Evolutionary conservation across 35 echinoderm and acorn worm genomes (phyloP).

Genomic region (Ptychodera flava): DNA sequence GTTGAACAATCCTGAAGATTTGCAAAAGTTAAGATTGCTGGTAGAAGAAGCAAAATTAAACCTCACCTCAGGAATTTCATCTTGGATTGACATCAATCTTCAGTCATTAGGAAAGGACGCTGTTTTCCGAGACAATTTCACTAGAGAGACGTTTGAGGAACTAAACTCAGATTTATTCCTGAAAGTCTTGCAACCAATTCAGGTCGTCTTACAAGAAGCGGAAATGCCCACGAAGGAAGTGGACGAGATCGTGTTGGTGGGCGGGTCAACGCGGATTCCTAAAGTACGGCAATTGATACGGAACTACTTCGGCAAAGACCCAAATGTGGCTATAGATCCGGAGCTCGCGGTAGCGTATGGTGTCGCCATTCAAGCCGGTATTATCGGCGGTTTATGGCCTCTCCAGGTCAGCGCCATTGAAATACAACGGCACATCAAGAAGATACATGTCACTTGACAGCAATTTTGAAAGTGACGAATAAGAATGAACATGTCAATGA

Average conservation of each 20-base stretch:
- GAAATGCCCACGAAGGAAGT: constrained; percentile 45
- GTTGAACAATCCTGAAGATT: constrained; percentile 43
- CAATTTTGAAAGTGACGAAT: too few species aligned
- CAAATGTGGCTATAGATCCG: constrained; percentile 62
- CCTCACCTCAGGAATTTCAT: constrained; percentile 31
- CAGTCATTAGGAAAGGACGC: constrained; percentile 29
- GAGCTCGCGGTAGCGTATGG: constrained; percentile 78
- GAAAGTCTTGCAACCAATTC: constrained; percentile 69
- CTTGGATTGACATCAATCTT: constrained; percentile 9
- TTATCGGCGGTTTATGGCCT: constrained; percentile 87
- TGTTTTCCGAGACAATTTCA: constrained; percentile 35
- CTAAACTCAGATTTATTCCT: constrained; percentile 58
- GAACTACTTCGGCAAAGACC: constrained; percentile 53
- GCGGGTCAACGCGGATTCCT: constrained; percentile 66
- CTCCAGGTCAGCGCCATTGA: constrained; percentile 87
- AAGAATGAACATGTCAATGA: too few species aligned
- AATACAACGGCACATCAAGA: constrained; percentile 29
- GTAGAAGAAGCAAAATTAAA: constrained; percentile 70
- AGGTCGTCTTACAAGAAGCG: constrained; percentile 42
- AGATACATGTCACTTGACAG: constrained; percentile 12
- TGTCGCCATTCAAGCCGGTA: constrained; percentile 65
- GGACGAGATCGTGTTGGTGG: constrained; percentile 74
- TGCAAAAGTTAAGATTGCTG: constrained; percentile 56
- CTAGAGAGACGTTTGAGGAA: constrained; percentile 56
- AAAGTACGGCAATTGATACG: constrained; percentile 44